phyloP scores from a whole-genome alignment of 2,113 vertebrate species.

The Ochotona curzoniae region DNA sequence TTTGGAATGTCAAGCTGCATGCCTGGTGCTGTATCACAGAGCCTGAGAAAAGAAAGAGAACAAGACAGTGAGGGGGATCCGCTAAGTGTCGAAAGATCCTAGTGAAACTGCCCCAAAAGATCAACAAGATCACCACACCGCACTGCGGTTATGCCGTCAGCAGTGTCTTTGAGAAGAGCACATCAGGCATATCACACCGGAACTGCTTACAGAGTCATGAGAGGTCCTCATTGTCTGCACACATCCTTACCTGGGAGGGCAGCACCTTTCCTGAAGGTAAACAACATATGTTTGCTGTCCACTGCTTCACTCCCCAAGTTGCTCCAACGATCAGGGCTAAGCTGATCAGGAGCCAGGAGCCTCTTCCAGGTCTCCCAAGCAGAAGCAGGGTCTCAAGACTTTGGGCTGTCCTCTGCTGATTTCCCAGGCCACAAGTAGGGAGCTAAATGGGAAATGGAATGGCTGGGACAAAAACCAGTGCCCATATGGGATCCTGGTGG shows the following conservation, averaged over 20 bases:
- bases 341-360: no score
- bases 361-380: no score
- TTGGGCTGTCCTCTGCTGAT: no score
- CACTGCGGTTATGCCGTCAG: neutral
- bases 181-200: neutral
- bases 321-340: no score
- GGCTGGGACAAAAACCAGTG: no score
- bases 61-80: neutral
- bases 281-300: constrained; percentile 67
- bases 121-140: no score
- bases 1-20: neutral
- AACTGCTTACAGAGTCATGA: neutral
- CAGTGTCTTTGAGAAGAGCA: neutral
- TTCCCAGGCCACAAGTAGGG: no score
- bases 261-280: constrained; percentile 64
- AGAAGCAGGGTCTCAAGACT: no score
- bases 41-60: neutral
- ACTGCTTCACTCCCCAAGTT: no score
- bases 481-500: no score
- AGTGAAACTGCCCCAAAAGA: neutral
- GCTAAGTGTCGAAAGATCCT: neutral
- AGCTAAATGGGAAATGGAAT: no score
- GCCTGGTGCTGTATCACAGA: neutral
- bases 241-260: neutral
- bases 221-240: neutral